phyloP scores from a whole-genome alignment of 2,888 invertebrate genomes.

The Linyphia triangularis region DNA sequence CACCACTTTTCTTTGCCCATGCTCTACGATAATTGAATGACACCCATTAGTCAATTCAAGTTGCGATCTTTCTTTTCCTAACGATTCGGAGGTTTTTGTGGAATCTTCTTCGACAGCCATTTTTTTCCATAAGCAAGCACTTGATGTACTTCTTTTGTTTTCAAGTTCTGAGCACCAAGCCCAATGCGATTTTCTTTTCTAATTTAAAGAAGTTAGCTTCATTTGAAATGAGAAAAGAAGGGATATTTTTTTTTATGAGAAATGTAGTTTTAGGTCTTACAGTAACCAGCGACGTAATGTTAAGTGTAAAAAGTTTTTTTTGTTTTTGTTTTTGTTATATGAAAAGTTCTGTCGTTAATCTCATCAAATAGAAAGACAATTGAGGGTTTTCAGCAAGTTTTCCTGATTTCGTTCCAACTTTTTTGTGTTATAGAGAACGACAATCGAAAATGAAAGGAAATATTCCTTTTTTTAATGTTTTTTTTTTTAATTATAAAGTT shows the following conservation, averaged over 20 bases:
- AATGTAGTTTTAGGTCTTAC: background rate
- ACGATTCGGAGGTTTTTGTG: conserved; percentile 9
- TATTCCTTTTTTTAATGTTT: background rate
- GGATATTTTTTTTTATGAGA: background rate
- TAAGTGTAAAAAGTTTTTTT: background rate
- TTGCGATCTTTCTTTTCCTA: conserved; percentile 20
- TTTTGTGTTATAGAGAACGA: background rate
- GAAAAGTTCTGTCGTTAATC: background rate
- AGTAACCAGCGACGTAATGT: too few species aligned
- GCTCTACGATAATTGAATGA: conserved; percentile 57
- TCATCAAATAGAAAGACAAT: background rate
- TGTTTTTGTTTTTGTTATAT: background rate
- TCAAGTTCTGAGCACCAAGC: background rate
- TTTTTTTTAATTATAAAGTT: too few species aligned
- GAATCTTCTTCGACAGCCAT: background rate
- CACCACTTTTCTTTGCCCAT: conserved; percentile 11
- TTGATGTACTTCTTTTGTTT: conserved; percentile 40
- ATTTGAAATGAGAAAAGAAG: conserved; percentile 1
- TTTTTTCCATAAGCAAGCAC: background rate
- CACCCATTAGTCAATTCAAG: conserved; percentile 65
- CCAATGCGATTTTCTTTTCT: conserved; percentile 1
- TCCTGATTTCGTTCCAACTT: background rate
- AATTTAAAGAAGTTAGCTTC: conserved; percentile 23
- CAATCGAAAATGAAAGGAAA: too few species aligned
- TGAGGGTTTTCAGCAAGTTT: background rate